Evolutionary conservation across 2,113 vertebrate species (phyloP).

Genomic region (Cryptoleucopteryx plumbea): DNA sequence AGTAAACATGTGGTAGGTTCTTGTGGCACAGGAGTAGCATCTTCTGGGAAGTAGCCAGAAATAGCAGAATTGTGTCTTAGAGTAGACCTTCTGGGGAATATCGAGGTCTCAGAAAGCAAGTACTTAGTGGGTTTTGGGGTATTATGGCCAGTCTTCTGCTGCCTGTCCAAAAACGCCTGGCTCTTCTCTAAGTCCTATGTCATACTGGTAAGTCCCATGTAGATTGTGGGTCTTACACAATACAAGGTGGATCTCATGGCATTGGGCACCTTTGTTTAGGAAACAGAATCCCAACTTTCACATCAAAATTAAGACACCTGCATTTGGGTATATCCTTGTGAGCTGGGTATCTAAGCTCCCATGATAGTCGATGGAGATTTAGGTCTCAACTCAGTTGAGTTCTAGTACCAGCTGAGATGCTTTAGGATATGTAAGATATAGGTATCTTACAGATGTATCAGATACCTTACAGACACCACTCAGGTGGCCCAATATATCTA

Average conservation of each 20-base stretch:
- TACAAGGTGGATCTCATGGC: not conserved
- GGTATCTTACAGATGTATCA: not conserved
- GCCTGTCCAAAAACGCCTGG: not conserved
- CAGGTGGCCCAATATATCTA: not conserved
- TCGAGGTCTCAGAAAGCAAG: not conserved
- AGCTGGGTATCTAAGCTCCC: not conserved
- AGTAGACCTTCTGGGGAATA: not conserved
- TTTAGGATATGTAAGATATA: not conserved
- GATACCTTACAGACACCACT: not conserved
- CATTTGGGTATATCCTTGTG: not conserved
- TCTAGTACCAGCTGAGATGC: not conserved
- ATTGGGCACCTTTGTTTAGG: not conserved
- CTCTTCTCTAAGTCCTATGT: not conserved
- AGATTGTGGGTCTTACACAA: not conserved
- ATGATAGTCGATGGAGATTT: fast-evolving
- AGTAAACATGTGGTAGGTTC: not conserved
- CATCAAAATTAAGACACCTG: not conserved
- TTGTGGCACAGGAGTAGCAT: not conserved
- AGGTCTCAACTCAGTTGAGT: not conserved
- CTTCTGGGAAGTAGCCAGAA: not conserved
- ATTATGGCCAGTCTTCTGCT: not conserved
- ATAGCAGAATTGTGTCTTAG: not conserved
- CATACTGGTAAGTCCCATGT: fast-evolving
- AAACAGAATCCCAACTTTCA: not conserved
- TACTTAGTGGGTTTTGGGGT: not conserved